These are phyloP conservation scores for Osmerus mordax DNA, from an alignment of 2,113 vertebrate genomes.

Conservation along the genomic window DNA sequence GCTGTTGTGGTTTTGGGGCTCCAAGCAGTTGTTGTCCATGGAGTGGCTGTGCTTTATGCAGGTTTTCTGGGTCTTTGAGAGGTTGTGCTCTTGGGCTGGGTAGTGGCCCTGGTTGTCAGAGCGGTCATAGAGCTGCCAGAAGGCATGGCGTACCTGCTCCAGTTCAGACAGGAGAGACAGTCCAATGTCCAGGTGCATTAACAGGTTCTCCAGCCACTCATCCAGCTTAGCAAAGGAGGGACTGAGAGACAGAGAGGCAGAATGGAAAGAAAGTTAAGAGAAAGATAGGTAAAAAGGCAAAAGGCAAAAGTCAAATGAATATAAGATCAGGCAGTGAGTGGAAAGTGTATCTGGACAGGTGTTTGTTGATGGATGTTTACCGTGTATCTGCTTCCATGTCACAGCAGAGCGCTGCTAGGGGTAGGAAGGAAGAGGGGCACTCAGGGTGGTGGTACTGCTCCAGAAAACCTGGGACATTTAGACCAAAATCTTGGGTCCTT, in stretches of 20 bases:
- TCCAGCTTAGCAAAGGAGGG: conserved; percentile 84
- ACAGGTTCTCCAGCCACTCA: conserved; percentile 85
- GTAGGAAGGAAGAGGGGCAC: conserved; percentile 89
- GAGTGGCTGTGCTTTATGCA: too few relatives aligned
- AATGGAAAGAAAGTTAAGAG: not conserved
- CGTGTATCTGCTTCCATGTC: conserved; percentile 89
- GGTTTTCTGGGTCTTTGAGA: not conserved
- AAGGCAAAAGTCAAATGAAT: too few relatives aligned
- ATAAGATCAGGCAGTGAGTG: too few relatives aligned
- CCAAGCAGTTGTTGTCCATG: too few relatives aligned
- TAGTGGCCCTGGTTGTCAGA: not conserved
- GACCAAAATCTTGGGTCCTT: conserved; percentile 87
- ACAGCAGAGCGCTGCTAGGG: conserved; percentile 86
- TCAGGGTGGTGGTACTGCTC: conserved; percentile 79
- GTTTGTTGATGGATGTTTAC: conserved; percentile 57
- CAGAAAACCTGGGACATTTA: conserved; percentile 85
- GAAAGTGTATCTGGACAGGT: not conserved
- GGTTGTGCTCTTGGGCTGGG: not conserved
- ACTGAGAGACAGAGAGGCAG: conserved; percentile 37
- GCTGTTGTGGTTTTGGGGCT: too few relatives aligned
- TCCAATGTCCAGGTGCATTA: conserved; percentile 85
- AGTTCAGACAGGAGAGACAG: conserved; percentile 84
- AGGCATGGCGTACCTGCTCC: conserved; percentile 78
- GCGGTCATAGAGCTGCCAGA: conserved; percentile 75
- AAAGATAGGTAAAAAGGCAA: too few relatives aligned